phyloP scores from a whole-genome alignment of 2,888 invertebrate species.

The Drosophila mulleri region DNA sequence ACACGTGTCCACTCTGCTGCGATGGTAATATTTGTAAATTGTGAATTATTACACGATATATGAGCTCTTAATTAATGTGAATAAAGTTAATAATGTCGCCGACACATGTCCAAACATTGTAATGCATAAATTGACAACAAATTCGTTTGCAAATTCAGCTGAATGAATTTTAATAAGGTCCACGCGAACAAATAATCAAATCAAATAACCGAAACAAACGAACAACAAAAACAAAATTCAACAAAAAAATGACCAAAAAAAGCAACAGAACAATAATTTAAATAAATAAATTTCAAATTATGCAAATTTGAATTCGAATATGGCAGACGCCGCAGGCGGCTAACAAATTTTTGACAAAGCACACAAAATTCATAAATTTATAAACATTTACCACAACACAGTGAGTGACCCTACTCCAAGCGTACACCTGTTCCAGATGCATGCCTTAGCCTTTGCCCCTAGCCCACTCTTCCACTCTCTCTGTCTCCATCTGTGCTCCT shows the following conservation, averaged over 20 bases:
- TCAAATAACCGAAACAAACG: constrained; percentile 19
- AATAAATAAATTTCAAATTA: background rate
- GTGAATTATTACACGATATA: constrained; percentile 20
- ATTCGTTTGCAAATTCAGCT: constrained; percentile 7
- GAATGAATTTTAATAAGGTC: constrained; percentile 10
- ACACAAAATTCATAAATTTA: background rate
- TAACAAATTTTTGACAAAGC: background rate
- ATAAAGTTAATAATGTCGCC: background rate
- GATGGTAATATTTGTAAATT: constrained; percentile 26
- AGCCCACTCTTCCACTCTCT: background rate
- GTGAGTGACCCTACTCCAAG: background rate
- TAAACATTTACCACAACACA: background rate
- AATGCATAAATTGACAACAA: constrained; percentile 10
- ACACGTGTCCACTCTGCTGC: background rate
- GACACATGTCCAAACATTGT: constrained; percentile 15
- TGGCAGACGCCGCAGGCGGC: background rate
- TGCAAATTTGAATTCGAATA: background rate
- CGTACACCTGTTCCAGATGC: background rate
- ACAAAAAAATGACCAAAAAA: background rate
- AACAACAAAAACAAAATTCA: background rate
- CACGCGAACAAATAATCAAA: constrained; percentile 7
- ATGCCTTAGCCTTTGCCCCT: background rate
- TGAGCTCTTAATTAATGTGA: constrained; percentile 41
- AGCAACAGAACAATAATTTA: background rate
- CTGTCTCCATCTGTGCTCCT: background rate